Conservation (phyloP, 2,888 invertebrate species). For the Coecobrya sp. region DNA sequence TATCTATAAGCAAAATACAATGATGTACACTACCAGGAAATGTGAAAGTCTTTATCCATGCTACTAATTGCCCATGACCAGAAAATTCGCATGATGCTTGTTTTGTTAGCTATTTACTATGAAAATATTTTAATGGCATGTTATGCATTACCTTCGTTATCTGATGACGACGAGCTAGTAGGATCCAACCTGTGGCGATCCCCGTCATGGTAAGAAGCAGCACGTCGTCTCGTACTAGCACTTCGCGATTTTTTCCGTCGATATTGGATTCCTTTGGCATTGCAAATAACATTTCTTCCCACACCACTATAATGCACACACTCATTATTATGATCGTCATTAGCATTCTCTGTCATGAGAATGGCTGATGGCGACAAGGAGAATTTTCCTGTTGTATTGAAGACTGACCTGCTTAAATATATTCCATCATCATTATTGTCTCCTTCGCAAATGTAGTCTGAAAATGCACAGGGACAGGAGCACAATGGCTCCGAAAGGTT, state of each 20-base stretch:
- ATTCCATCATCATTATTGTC: slow-evolving; percentile 4
- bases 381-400: background rate
- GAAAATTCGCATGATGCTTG: background rate
- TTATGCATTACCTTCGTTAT: slow-evolving; percentile 72
- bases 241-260: slow-evolving; percentile 71
- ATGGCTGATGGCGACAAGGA: slow-evolving; percentile 15
- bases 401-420: slow-evolving; percentile 72
- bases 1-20: background rate
- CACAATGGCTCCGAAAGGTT: slow-evolving; percentile 69
- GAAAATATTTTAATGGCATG: background rate
- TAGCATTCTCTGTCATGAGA: slow-evolving; percentile 47
- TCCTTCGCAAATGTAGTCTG: slow-evolving; percentile 14
- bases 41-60: background rate
- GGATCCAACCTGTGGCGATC: slow-evolving; percentile 43
- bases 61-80: background rate
- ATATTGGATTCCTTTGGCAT: slow-evolving; percentile 33
- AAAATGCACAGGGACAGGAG: slow-evolving; percentile 55
- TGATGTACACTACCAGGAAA: too few species aligned
- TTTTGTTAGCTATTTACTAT: background rate
- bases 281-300: background rate
- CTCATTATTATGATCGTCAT: slow-evolving; percentile 34
- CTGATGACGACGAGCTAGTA: slow-evolving; percentile 68
- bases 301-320: slow-evolving; percentile 36
- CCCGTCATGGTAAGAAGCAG: slow-evolving; percentile 47
- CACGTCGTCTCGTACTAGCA: slow-evolving; percentile 57